Evolutionary conservation across 2,797 vertebrate species (phyloP), one percentile per base, ranked within the genome.

Genomic region (Sebastes itinus): DNA sequence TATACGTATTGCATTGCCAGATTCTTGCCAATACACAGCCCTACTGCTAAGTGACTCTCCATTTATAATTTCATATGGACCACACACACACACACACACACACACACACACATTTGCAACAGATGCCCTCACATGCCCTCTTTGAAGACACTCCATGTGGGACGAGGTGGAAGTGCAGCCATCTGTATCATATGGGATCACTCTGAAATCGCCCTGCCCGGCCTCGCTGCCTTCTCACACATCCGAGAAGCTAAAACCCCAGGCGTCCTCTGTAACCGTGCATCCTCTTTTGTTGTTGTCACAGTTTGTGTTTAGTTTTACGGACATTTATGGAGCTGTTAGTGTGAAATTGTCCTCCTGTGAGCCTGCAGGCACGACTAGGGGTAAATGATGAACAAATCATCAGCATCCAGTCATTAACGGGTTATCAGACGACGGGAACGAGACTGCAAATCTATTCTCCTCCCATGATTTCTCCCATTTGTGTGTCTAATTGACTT

Each of bases 21-120:
- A 49, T 49, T 49, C 18, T 49, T 49, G 46, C 46, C 46, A 49
- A 18, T 8, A 20, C 46, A 8, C 46, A 49, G 46, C 46, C 16
- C 18, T 49, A 49, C 18, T 49, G 46, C 46, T 49, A 3, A 46
- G 46, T 49, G 46, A 74, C 58, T 67, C 69, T 64, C 16, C 8
- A 70, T 33, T 76, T 72, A 32, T 25, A 1, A 28, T 59, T 69
- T 62, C 30, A 54, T 66, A 65, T 54, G 27, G 30, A 78, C 63
- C 81, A 69, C 61, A 79, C 68, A 78, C 35, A 88, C 61, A 78
- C 12, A 38, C 35, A 38, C 81, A 66, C 52, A 78, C 72, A 73
- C 32, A 87, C 46, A 55, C 52, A 75, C 59, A 77, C 27, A 88
- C 52, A 81, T 55, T 87, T 61, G 35, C 33, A 87, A 46, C 78